Evolutionary conservation across 1,140 invertebrate genomes (phyloP), one percentile per base, ranked within the genome.

Genomic region (Chlorops oryzae): DNA sequence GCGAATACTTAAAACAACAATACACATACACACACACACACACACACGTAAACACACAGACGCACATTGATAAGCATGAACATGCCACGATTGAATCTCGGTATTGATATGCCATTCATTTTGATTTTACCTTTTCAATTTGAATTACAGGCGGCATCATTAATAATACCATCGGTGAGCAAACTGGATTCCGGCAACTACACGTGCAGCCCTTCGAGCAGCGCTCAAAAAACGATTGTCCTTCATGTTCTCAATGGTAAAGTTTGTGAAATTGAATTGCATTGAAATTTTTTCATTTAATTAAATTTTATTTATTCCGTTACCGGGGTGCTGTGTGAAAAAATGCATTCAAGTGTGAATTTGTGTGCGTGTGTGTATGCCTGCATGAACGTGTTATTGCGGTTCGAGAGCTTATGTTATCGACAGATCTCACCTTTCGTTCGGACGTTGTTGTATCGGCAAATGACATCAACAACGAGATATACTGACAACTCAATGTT

Each of bases 251-350:
- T 72, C 41, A 72, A 70, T 54, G 70, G 70, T 72, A 62, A 65
- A 59, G 25, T 34, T 21, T 1, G 23, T 32, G 22, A 9, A 4
- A 47, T 47, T 47, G 32, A 24, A 65, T 66, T 63, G 63, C 63
- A 66, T 66, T 66, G 66, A 66, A 61, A n/a, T n/a, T n/a, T 66
- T 66, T 66, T 66, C 61, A 66, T 65, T 66, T 66, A 63, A 58
- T 61, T 58, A 61, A 66, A 66, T 66, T 66, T 63, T 60, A 66
- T 66, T 66, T 66, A 59, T 62, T 65, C 56, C 55, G 47, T 47
- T 59, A 53, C 39, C 50, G 49, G n/a, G n/a, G n/a, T n/a, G n/a
- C n/a, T n/a, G n/a, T n/a, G n/a, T n/a, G n/a, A n/a, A n/a, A n/a
- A n/a, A n/a, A n/a, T n/a, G n/a, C n/a, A n/a, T n/a, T n/a, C n/a